phyloP scores from a whole-genome alignment of 2,888 invertebrate genomes.

The Rotaria magnacalcarata region DNA sequence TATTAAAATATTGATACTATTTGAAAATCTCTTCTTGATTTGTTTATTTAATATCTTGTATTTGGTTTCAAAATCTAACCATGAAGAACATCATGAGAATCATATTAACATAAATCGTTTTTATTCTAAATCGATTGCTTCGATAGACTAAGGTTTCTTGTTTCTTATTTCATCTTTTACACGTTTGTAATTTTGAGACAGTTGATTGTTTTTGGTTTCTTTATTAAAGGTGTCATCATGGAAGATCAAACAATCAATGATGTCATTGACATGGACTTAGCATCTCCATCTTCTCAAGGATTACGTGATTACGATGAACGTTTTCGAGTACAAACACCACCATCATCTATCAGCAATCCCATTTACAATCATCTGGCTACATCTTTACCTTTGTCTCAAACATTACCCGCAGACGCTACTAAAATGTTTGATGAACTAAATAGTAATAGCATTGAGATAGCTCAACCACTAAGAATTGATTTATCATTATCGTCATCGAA shows the following conservation, averaged over 20 bases:
- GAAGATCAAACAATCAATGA: not conserved
- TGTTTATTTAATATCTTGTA: no score
- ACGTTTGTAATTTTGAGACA: not conserved
- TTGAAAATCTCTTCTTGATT: no score
- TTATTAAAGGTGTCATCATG: not conserved
- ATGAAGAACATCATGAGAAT: no score
- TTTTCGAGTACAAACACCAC: not conserved
- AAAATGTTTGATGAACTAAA: not conserved
- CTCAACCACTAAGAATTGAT: not conserved
- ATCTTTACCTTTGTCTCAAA: not conserved
- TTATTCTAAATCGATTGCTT: no score
- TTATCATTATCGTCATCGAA: not conserved
- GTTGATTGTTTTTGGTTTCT: not conserved
- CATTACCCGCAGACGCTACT: not conserved
- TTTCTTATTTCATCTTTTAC: no score
- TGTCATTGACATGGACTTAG: not conserved
- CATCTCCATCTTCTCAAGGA: not conserved
- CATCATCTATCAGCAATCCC: no score
- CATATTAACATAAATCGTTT: no score
- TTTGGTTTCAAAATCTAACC: no score
- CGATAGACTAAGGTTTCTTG: no score
- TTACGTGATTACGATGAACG: constrained; percentile 7
- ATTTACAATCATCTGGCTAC: not conserved
- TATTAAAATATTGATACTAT: no score
- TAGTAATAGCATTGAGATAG: not conserved